Conservation (phyloP, 2,888 invertebrate genomes). For the Venustoraphidia nigricollis region DNA sequence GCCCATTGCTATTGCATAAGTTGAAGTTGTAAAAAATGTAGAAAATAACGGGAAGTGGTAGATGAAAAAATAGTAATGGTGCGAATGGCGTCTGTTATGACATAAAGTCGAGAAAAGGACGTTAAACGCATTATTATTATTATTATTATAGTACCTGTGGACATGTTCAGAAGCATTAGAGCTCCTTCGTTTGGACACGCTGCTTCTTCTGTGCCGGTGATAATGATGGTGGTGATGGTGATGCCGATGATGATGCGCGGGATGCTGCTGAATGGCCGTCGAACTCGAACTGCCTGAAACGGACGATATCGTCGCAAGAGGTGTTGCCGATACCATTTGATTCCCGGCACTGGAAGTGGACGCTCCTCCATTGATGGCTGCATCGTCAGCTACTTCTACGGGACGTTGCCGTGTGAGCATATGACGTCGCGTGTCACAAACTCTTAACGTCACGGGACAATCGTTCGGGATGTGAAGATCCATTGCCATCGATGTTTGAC, state of each 20-base stretch:
- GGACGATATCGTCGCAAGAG: too few relatives aligned
- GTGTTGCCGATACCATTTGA: too few relatives aligned
- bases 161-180: conserved; percentile 30
- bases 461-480: conserved; percentile 53
- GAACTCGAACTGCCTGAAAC: conserved; percentile 13
- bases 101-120: too few relatives aligned
- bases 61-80: too few relatives aligned
- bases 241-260: conserved; percentile 17
- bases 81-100: too few relatives aligned
- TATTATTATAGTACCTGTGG: conserved; percentile 9
- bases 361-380: conserved; percentile 14
- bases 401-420: conserved; percentile 61
- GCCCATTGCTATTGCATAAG: too few relatives aligned
- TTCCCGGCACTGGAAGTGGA: background rate
- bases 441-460: conserved; percentile 37
- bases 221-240: conserved; percentile 5
- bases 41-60: too few relatives aligned
- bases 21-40: too few relatives aligned
- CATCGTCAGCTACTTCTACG: conserved; percentile 51
- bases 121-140: too few relatives aligned
- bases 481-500: conserved; percentile 53
- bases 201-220: background rate
- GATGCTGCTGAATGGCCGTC: conserved; percentile 22
- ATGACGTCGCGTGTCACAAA: conserved; percentile 48
- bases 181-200: conserved; percentile 19